Evolutionary conservation across 2,113 vertebrate species (phyloP).

Genomic region (Elephas maximus): DNA sequence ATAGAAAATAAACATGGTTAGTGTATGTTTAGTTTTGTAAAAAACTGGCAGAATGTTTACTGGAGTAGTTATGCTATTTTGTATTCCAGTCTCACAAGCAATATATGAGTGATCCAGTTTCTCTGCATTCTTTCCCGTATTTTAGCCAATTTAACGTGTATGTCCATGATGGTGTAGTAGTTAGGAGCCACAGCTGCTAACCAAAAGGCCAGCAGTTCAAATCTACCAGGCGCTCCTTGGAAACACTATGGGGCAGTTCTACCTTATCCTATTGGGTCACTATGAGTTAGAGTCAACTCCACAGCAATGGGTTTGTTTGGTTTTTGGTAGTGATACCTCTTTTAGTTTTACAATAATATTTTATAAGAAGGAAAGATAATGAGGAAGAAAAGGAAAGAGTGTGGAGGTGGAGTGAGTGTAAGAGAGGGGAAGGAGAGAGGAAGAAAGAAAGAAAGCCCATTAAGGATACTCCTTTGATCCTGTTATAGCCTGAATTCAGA

Average conservation of each 20-base stretch:
- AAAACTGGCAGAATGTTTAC: background rate
- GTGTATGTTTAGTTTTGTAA: background rate
- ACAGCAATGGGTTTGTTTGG: no score
- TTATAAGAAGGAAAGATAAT: background rate
- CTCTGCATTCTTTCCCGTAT: background rate
- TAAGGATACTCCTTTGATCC: background rate
- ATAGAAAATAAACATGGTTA: background rate
- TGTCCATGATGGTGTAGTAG: no score
- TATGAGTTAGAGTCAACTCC: no score
- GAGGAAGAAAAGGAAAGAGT: background rate
- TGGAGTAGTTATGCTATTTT: background rate
- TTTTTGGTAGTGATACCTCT: no score
- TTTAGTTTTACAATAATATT: background rate
- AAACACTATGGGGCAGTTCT: no score
- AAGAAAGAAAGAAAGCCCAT: no score
- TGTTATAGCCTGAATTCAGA: background rate
- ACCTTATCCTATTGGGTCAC: no score
- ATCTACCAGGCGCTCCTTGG: no score
- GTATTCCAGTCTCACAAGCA: background rate
- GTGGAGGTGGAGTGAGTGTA: fast-evolving
- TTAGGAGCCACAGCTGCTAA: no score
- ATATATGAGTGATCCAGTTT: background rate
- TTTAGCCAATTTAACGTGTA: background rate
- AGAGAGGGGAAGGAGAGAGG: no score
- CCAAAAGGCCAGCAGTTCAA: no score